Evolutionary conservation across 2,888 invertebrate species (phyloP), one percentile per base, ranked within the genome.

Genomic region (Molanna angustata): DNA sequence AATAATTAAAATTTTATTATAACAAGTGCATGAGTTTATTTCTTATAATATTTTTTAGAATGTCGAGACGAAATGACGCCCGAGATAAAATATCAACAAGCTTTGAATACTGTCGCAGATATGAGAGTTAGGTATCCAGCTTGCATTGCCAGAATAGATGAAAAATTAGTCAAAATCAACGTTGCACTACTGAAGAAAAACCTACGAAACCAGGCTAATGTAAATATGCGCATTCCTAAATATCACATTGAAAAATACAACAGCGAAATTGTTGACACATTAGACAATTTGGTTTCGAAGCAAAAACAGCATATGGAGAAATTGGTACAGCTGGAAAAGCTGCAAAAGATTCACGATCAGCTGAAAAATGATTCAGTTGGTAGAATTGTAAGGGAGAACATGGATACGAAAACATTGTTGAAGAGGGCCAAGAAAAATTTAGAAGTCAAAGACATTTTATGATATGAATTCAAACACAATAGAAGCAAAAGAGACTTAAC

Each of bases 41-140:
- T 17, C 4, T 16, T 16, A 9, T 18, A 7, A 32, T 17, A 11
- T 47, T 19, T 45, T 45, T 35, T 35, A 47, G 47, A 22, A 16
- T 16, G 7, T 21, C 32, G 35, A 35, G 50, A 51, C 72, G 54
- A 54, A 27, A 20, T 27, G 16, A 46, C 55, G n/a, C 17, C 47
- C 13, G 52, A 57, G 42, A 52, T 54, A 37, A 42, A 44, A 49
- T 54, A 49, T 20, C 27, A 43, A 17, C 6, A 31, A 4, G 19
- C 42, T 17, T 50, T 57, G 45, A 48, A 57, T 3, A 20, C 17
- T 4, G 49, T 57, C 7, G 54, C 54, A n/a, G 22, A 41, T 2
- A 54, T 49, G 52, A 18, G 44, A 6, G 44, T 49, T 4, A 22
- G 18, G 4, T 49, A 50, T 11, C 33, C 50, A 14, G 19, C 22